Percentiles rank a stretch among this genome's conserved stretches.
These are phyloP conservation scores for Austrofundulus limnaeus DNA, from an alignment of 2,113 vertebrate genomes.

Conservation along the genomic window DNA sequence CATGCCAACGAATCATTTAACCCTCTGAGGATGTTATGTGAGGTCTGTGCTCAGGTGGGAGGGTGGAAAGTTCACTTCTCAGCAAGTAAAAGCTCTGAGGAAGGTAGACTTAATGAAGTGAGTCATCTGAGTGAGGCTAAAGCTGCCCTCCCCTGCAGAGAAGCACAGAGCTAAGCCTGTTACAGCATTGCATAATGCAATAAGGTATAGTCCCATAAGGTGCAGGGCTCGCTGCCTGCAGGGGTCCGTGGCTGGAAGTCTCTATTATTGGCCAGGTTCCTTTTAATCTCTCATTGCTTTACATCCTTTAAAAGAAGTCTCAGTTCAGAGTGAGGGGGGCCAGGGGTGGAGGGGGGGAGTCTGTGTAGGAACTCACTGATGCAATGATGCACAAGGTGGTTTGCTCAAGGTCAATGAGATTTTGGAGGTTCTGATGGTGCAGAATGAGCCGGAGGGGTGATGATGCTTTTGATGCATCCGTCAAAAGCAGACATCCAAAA, in stretches of 20 bases:
- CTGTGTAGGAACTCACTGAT: constrained; percentile 10
- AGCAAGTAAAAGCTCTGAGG: constrained; percentile 56
- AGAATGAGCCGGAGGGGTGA: neutral
- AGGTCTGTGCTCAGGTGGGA: constrained; percentile 26
- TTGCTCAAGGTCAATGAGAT: constrained; percentile 14
- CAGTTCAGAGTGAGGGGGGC: neutral
- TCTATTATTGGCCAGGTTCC: constrained; percentile 33
- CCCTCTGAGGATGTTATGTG: neutral
- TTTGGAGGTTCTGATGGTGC: neutral
- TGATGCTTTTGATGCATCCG: too few relatives aligned
- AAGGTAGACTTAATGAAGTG: constrained; percentile 63
- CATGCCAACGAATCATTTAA: too few relatives aligned
- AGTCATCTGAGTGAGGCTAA: constrained; percentile 58
- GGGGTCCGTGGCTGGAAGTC: constrained; percentile 15
- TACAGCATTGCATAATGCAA: constrained; percentile 64
- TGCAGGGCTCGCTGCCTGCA: constrained; percentile 30
- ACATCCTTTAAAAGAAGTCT: constrained; percentile 36
- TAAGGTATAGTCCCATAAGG: constrained; percentile 62
- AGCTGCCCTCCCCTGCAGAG: constrained; percentile 37
- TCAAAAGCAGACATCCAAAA: too few relatives aligned
- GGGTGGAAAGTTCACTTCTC: constrained; percentile 52
- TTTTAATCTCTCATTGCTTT: constrained; percentile 40
- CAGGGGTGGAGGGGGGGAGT: too few relatives aligned
- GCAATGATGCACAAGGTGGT: constrained; percentile 1
- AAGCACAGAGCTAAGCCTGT: constrained; percentile 58